Base-by-base conservation (phyloP, 2,888 invertebrate species). In the Acrobasis suavella region DNA sequence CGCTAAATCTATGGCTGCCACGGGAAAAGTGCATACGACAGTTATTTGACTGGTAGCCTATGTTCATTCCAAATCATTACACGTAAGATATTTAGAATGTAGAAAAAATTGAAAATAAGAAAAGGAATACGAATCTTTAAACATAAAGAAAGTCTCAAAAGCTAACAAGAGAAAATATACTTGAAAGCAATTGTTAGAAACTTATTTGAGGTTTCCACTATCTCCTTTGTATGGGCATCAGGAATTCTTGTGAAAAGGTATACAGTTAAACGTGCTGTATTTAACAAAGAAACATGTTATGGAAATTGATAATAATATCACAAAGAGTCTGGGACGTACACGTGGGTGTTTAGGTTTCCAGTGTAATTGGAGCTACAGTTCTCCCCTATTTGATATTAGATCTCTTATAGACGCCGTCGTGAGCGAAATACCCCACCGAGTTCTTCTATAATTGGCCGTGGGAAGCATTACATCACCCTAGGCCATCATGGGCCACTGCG, bases 1-100 rank as follows among this genome's bases (percentile, higher is more conserved):
- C 70, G 79, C 76, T 79, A 83, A 81, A 83, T 80, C 80, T 77
- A 75, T 73, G 73, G 70, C 71, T 62, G 66, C 65, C 60, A 64
- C 55, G 50, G 62, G 76, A 75, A 77, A 77, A 75, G 71, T 78
- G 56, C 56, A 56, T 17, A 42, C 39, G 17, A 42, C 15, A 17
- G 39, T 16, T 56, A 42, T 39, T 17, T 9, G 14, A 22, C 42
- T 55, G 38, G 52, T 32, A 7, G 5, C n/a, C 46, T 14, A 2
- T 14, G n/a, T 42, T 10, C 5, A 12, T 42, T 10, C 42, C 46
- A 46, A 3, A 32, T 32, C 5, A n/a, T 46, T 46, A 14, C n/a
- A 10, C 14, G 42, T 42, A 42, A 12, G 9, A 12, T 6, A 7
- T 6, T 32, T 7, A 32, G 32, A 32, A 32, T 32, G 32, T 32